Base-by-base conservation (phyloP, 2,797 vertebrate species). In the Coccyzus lansbergi region DNA sequence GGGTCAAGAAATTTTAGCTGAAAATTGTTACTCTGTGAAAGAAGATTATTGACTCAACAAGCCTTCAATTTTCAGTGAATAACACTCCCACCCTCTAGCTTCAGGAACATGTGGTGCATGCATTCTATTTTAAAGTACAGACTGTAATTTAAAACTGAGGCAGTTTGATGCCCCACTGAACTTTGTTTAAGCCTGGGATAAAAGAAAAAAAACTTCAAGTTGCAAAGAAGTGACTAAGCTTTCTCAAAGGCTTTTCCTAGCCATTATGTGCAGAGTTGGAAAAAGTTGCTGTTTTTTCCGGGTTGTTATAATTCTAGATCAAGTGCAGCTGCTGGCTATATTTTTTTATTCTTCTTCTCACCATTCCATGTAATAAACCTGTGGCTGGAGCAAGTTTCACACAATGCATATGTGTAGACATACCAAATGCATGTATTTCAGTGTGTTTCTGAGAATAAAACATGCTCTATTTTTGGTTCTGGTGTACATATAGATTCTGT, bases 1-100 rank as follows among this genome's bases (percentile, higher is more conserved):
- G 98, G 98, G 98, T 98, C 98, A 98, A 98, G 98, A 98, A 98
- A 97, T 98, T 98, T 98, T 98, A 98, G 97, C 97, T 98, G 98
- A 97, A 98, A 98, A 98, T 98, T 98, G 98, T 98, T 98, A 98
- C 97, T 97, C 95, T 98, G 95, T 97, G 97, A 96, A 98, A 97
- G 97, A 98, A 98, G 98, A 98, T 98, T 98, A 98, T 98, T 98
- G 98, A 98, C 97, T 98, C 97, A 96, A 98, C 98, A 98, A 98
- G 98, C 98, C 98, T 97, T 98, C 98, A 98, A 98, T 98, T 98
- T 98, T 97, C 97, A 96, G 92, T 98, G 98, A 98, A 98, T 98
- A 98, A 97, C 97, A 95, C 97, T 98, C 98, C 98, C 97, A 97
- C 97, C 98, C 97, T 96, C 97, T 97, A 96, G 98, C 98, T 97